Percentiles rank a stretch among this genome's conserved stretches.
phyloP scores from a whole-genome alignment of 2,113 vertebrate genomes.

The Podarcis raffonei region DNA sequence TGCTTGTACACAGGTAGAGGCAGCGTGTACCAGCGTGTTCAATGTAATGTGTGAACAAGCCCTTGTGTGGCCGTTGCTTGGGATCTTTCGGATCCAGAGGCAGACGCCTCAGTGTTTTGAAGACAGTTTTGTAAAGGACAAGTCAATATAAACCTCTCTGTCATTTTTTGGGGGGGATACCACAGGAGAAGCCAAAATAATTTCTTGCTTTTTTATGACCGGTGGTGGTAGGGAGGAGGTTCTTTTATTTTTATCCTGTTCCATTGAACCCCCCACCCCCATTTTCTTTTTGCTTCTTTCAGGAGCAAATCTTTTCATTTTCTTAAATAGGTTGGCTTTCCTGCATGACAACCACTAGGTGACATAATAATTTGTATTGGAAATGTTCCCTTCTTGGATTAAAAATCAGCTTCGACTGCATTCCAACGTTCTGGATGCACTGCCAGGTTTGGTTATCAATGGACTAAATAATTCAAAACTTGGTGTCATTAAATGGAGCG shows the following conservation, averaged over 20 bases:
- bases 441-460: constrained; percentile 1
- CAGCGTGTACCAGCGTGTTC: not conserved
- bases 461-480: constrained; percentile 17
- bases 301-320: constrained; percentile 41
- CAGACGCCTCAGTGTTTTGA: not conserved
- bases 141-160: not conserved
- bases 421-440: not conserved
- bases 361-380: constrained; percentile 49
- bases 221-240: not conserved
- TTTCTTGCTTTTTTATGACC: not conserved
- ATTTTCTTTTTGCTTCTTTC: not conserved
- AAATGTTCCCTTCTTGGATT: constrained; percentile 51
- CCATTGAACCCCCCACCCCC: not conserved
- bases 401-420: not conserved
- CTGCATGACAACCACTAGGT: constrained; percentile 57
- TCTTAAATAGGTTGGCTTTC: constrained; percentile 58
- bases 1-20: not conserved
- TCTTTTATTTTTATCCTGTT: constrained; percentile 43
- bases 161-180: not conserved
- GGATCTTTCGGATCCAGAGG: not conserved
- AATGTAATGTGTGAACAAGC: not conserved
- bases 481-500: not conserved
- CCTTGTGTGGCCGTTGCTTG: not conserved
- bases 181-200: not conserved
- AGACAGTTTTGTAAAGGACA: not conserved